These are phyloP conservation scores for Vulpes vulpes DNA, from an alignment of 2,113 vertebrate species.

Conservation along the genomic window DNA sequence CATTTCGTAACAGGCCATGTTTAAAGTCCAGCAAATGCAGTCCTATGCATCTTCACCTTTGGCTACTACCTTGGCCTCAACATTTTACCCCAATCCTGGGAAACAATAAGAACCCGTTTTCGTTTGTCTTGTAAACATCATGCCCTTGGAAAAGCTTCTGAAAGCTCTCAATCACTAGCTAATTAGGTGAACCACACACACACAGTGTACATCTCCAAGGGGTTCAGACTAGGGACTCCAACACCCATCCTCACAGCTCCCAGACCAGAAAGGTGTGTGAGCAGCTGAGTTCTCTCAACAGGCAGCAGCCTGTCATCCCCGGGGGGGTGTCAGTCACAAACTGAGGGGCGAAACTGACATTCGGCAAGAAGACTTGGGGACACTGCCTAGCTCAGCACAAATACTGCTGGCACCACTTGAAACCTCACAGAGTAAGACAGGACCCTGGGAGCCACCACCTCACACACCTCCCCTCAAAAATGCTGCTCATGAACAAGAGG, in stretches of 20 bases:
- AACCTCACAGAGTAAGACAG: background rate
- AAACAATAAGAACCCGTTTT: background rate
- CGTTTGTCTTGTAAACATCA: background rate
- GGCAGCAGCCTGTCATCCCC: background rate
- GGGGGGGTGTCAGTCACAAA: background rate
- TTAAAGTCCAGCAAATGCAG: background rate
- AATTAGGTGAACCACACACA: background rate
- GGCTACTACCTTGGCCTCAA: background rate
- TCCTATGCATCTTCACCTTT: background rate
- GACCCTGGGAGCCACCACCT: background rate
- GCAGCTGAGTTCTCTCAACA: background rate
- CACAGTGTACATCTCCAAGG: background rate
- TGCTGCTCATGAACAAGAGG: background rate
- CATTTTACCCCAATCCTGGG: background rate
- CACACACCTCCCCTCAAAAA: background rate
- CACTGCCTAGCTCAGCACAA: background rate
- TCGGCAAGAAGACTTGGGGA: background rate
- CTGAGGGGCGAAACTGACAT: background rate
- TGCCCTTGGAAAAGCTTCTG: background rate
- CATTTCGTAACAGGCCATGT: background rate
- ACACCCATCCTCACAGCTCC: background rate
- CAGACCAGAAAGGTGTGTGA: background rate
- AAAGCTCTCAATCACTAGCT: background rate
- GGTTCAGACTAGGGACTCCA: background rate
- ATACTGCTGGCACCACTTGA: background rate